These are phyloP conservation scores for Acanthurus leucopareius DNA, from an alignment of 2,797 vertebrate genomes.

Conservation along the genomic window DNA sequence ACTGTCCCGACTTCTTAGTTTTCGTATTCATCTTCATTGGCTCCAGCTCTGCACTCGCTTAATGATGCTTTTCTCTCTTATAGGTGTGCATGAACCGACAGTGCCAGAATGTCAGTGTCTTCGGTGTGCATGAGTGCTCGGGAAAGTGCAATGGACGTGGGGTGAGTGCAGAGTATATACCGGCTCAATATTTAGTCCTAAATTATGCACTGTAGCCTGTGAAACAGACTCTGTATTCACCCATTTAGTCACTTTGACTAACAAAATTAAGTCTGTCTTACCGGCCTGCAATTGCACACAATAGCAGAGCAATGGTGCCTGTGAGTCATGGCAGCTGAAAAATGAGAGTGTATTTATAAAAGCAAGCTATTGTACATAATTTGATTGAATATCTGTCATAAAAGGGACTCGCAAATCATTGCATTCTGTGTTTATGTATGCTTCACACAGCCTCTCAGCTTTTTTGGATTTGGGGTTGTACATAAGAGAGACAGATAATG, in stretches of 20 bases:
- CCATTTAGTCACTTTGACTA: constrained; percentile 39
- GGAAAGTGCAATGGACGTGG: constrained; percentile 92
- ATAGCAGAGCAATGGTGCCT: constrained; percentile 22
- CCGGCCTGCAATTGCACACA: constrained; percentile 38
- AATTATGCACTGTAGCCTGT: constrained; percentile 29
- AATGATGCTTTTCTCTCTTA: constrained; percentile 48
- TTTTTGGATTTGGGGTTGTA: too few species aligned
- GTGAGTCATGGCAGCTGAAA: constrained; percentile 40
- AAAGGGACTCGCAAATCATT: too few species aligned
- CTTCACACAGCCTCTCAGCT: too few species aligned
- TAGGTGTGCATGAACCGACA: constrained; percentile 96
- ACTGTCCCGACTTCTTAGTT: constrained; percentile 1
- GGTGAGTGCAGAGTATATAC: constrained; percentile 83
- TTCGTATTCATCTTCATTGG: constrained; percentile 8
- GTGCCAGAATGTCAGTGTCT: constrained; percentile 95
- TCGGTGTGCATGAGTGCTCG: constrained; percentile 91
- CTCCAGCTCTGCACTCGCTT: constrained; percentile 7
- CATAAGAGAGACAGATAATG: constrained; percentile 1
- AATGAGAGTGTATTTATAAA: too few species aligned
- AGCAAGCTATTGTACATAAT: too few species aligned
- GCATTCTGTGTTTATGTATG: too few species aligned
- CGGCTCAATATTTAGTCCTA: constrained; percentile 44
- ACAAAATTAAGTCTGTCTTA: constrained; percentile 8
- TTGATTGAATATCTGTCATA: too few species aligned
- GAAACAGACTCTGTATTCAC: constrained; percentile 44